These are phyloP conservation scores for Pogonomyrmex barbatus DNA, from an alignment of 1,140 invertebrate species.

Conservation along the genomic window DNA sequence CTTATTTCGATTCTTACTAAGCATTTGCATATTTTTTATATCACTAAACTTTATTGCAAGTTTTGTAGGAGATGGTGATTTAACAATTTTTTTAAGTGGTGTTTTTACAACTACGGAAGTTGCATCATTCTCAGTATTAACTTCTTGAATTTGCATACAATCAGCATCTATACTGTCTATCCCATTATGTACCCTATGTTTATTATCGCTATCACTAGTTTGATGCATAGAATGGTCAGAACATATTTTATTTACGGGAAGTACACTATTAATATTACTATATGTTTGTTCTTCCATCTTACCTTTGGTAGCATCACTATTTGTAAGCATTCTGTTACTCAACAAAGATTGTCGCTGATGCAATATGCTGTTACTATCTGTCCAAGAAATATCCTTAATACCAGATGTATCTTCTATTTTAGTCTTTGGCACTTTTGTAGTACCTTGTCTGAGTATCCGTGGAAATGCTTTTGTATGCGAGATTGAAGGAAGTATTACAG, in stretches of 20 bases:
- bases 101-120: neutral
- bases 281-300: neutral
- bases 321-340: neutral
- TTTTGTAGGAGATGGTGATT: constrained; percentile 30
- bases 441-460: neutral
- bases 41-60: neutral
- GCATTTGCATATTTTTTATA: neutral
- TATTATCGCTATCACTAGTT: neutral
- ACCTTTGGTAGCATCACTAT: neutral
- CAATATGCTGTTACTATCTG: neutral
- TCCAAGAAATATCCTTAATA: no score
- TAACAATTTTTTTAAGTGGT: neutral
- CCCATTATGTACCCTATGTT: neutral
- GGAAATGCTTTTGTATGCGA: neutral
- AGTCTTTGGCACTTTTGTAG: neutral
- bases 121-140: neutral
- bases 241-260: neutral
- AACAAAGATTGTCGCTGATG: no score
- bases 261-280: neutral
- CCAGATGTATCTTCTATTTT: neutral
- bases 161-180: neutral
- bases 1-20: neutral
- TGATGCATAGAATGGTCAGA: neutral
- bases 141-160: neutral
- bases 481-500: neutral